Conservation (phyloP, 2,797 vertebrate genomes). For the Karalla daura region DNA sequence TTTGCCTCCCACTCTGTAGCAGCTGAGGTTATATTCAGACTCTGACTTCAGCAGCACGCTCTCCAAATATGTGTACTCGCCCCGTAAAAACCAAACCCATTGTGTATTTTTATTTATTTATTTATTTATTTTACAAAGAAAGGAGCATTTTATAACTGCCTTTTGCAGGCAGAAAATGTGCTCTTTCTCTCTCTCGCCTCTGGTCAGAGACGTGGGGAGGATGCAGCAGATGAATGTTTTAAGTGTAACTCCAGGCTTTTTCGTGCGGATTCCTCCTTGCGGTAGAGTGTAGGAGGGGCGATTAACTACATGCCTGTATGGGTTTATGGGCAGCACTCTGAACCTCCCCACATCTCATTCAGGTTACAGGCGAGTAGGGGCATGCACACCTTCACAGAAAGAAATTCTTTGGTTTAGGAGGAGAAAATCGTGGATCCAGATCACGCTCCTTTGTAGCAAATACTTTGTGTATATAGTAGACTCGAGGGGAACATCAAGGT, state of each 20-base stretch:
- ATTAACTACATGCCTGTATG: slow-evolving; percentile 49
- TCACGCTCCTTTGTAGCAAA: no score
- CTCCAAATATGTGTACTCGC: slow-evolving; percentile 60
- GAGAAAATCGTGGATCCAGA: neutral
- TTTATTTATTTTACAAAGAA: slow-evolving; percentile 38
- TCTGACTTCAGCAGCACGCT: slow-evolving; percentile 63
- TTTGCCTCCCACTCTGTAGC: slow-evolving; percentile 64
- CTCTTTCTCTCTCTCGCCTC: neutral
- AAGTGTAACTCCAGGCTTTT: slow-evolving; percentile 35
- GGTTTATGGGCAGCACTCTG: slow-evolving; percentile 40
- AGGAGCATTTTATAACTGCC: slow-evolving; percentile 26
- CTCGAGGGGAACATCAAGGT: neutral
- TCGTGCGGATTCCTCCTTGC: slow-evolving; percentile 6
- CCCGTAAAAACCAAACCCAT: slow-evolving; percentile 52
- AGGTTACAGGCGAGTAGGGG: slow-evolving; percentile 49
- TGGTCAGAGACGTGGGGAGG: slow-evolving; percentile 17
- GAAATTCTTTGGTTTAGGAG: slow-evolving; percentile 21
- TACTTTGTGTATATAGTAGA: neutral
- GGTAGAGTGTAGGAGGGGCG: slow-evolving; percentile 18
- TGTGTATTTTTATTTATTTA: slow-evolving; percentile 24
- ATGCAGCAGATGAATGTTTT: slow-evolving; percentile 28
- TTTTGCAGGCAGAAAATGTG: slow-evolving; percentile 15
- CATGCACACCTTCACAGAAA: slow-evolving; percentile 34
- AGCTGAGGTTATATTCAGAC: slow-evolving; percentile 79
- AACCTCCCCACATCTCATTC: slow-evolving; percentile 27